Evolutionary conservation across 2,888 invertebrate species (phyloP).

Genomic region (Flexamia atlantica): DNA sequence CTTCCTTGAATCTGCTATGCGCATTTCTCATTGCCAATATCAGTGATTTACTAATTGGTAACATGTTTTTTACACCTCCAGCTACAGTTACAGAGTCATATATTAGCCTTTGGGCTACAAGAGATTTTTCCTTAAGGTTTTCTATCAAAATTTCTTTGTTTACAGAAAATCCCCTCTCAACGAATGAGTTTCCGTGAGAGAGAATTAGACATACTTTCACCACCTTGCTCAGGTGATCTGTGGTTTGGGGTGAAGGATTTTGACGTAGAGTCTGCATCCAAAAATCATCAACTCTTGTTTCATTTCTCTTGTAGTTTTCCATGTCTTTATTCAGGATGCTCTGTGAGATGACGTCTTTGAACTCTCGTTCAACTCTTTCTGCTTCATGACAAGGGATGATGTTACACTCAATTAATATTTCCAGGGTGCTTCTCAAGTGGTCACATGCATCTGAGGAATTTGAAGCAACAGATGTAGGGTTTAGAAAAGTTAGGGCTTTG

Average conservation of each 20-base stretch:
- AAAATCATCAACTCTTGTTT: conserved; percentile 12
- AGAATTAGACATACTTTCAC: neutral
- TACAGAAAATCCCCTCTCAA: conserved; percentile 47
- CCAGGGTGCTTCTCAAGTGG: neutral
- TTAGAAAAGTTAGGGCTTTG: conserved; percentile 26
- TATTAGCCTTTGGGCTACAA: conserved; percentile 20
- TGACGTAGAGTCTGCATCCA: neutral
- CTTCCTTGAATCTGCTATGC: neutral
- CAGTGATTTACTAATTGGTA: neutral
- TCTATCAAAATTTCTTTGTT: conserved; percentile 36
- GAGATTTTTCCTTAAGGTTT: neutral
- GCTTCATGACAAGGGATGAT: conserved; percentile 34
- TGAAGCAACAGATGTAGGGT: conserved; percentile 4
- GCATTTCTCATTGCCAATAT: too few relatives aligned
- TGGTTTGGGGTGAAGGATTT: conserved; percentile 6
- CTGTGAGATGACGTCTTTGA: conserved; percentile 13
- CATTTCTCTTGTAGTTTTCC: conserved; percentile 39
- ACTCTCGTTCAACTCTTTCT: conserved; percentile 41
- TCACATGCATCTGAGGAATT: neutral
- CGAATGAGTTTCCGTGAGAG: conserved; percentile 40
- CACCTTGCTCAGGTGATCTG: conserved; percentile 2
- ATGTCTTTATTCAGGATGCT: neutral
- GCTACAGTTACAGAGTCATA: conserved; percentile 27
- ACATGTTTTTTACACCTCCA: conserved; percentile 5
- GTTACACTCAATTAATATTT: conserved; percentile 36